Evolutionary conservation across 2,797 vertebrate genomes (phyloP), one percentile per base, ranked within the genome.

Genomic region (Rhinatrema bivittatum): DNA sequence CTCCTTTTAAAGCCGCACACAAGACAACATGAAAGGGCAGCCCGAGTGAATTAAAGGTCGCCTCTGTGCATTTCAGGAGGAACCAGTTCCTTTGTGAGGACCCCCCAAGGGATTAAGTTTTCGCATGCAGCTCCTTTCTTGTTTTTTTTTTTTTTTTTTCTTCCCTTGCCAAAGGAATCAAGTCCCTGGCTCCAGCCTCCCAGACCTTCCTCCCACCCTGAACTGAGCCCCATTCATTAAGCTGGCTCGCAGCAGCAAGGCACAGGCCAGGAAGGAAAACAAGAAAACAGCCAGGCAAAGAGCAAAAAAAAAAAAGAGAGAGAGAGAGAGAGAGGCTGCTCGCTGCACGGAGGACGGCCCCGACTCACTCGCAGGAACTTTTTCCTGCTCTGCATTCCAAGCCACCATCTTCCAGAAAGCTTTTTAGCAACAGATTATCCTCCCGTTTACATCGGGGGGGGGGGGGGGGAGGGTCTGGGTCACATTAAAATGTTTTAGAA

Each of bases 31-130:
- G 76, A 85, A 86, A 84, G 78, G 80, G 74, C 74, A 79, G 70
- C 65, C 56, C 46, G 63, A 84, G 76, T 76, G 79, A 81, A 82
- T 78, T 72, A 80, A 76, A 85, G 85, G 86, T 90, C 85, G 88
- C 67, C 72, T 54, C 60, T 39, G 52, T 68, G 78, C 71, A 31
- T 80, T 79, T 76, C 68, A 70, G 73, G 76, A 85, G 82, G 81
- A 83, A 78, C 62, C 58, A 71, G 78, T 76, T 81, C 83, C 83
- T 87, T 79, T 81, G 78, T 76, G 79, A 77, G 53, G 52, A 68
- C 65, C 80, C 80, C 76, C 42, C 45, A 5, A 57, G 43, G 67
- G 66, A 78, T 65, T 68, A 29, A 44, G 28, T 70, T 78, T 68
- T 65, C 60, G 55, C 68, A 71, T 74, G 59, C 28, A 57, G 50